phyloP scores from a whole-genome alignment of 2,797 vertebrate species.

The Adelosebastes latens region DNA sequence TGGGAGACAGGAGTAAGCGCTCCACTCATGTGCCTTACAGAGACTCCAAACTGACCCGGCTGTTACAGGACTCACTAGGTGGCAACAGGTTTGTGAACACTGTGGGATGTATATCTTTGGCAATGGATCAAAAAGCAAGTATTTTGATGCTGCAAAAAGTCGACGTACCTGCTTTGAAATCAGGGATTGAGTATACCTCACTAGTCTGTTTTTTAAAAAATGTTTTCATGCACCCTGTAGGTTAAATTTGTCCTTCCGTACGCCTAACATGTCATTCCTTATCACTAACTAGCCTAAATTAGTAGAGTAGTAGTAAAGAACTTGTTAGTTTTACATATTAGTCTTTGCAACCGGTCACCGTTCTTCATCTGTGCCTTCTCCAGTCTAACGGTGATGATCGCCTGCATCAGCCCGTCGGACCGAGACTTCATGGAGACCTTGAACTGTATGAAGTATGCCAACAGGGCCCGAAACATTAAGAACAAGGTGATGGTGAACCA shows the following conservation, averaged over 20 bases:
- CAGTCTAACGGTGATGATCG: conserved; percentile 99
- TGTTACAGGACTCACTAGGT: conserved; percentile 96
- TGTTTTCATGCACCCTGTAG: neutral
- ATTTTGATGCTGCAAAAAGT: neutral
- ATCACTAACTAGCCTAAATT: too few species aligned
- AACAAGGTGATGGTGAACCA: conserved; percentile 98
- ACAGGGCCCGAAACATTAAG: conserved; percentile 97
- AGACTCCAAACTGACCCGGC: conserved; percentile 95
- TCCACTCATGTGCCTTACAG: conserved; percentile 95
- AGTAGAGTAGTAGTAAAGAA: too few species aligned
- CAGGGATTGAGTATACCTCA: neutral
- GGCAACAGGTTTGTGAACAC: conserved; percentile 90
- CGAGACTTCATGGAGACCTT: conserved; percentile 99
- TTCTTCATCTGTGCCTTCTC: conserved; percentile 7
- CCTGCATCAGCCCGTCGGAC: conserved; percentile 97
- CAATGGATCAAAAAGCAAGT: neutral
- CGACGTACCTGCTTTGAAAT: neutral
- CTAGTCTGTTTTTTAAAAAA: neutral
- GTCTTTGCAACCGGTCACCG: neutral
- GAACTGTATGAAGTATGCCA: conserved; percentile 96
- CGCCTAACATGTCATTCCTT: neutral
- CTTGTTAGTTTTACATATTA: neutral
- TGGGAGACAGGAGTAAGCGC: conserved; percentile 95
- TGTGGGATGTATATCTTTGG: neutral
- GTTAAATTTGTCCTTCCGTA: neutral